Base-by-base conservation (phyloP, 2,797 vertebrate genomes). In the Triplophysa bombifrons region DNA sequence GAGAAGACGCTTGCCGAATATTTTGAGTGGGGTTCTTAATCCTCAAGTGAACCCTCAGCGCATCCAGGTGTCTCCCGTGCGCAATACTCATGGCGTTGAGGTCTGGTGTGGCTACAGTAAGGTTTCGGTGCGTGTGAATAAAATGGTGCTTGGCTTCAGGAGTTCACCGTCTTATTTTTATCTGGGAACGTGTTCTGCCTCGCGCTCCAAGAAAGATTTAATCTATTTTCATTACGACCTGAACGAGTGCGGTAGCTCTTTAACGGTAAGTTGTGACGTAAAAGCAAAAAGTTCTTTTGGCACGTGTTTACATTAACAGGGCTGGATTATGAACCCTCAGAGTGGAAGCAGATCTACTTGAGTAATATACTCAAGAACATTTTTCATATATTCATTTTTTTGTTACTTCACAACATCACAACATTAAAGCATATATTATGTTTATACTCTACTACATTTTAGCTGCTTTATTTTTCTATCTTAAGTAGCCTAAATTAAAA, bases 201-300 rank as follows among this genome's bases (percentile, higher is more conserved):
- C 72, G 70, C 74, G 46, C 0, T 48, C 76, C 8, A 82, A 55
- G 5, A 8, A 78, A 1, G 65, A 72, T 2, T 88, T 80, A 61
- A 25, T 91, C 2, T 87, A 86, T 25, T 92, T 93, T 82, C 82
- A 87, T n/a, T 85, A 77, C 60, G 25, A 82, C 19, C 82, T 91
- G 51, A 75, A 71, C 0, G 84, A 88, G 16, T 91, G 92, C 46
- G 83, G 41, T 0, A 81, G 76, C 34, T 2, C 58, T 0, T 3
- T 72, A 3, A 71, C 85, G 89, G 91, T 92, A 68, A 58, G 82
- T 3, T 12, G 3, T 60, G 19, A 51, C 14, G 48, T 4, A 51
- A 51, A 1, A 6, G 17, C 5, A 38, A 38, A 38, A 38, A 48
- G 13, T 48, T 4, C 12, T 48, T 48, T 13, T 48, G 46, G 3